Conservation (phyloP, 2,113 vertebrate genomes). For the Beaufortia kweichowensis region DNA sequence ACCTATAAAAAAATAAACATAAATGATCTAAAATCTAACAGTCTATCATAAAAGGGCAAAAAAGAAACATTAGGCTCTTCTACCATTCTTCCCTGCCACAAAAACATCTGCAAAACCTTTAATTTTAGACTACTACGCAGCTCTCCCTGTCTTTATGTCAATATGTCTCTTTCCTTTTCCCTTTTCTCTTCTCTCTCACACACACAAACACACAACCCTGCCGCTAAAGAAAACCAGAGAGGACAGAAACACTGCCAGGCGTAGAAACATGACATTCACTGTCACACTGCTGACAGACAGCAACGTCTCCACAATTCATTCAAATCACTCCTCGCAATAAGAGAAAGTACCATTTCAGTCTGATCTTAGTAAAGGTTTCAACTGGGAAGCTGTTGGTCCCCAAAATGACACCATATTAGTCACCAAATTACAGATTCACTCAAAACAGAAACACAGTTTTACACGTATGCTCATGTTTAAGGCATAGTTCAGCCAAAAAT, state of each 20-base stretch:
- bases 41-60: too few species aligned
- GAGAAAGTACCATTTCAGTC: neutral
- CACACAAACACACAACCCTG: constrained; percentile 2
- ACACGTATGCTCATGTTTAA: neutral
- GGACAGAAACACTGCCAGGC: neutral
- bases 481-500: neutral
- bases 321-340: neutral
- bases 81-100: too few species aligned
- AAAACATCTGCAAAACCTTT: neutral
- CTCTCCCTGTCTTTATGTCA: neutral
- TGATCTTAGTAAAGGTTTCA: too few species aligned
- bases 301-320: neutral
- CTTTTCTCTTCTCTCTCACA: neutral
- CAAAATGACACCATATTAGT: neutral
- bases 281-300: constrained; percentile 3
- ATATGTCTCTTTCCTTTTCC: neutral
- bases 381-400: too few species aligned
- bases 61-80: too few species aligned
- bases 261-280: neutral
- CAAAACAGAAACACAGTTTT: neutral
- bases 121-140: constrained; percentile 8
- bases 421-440: neutral
- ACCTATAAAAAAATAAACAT: too few species aligned
- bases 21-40: too few species aligned
- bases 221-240: neutral